Base-by-base conservation (phyloP, 2,888 invertebrate species). In the Diadromus collaris region DNA sequence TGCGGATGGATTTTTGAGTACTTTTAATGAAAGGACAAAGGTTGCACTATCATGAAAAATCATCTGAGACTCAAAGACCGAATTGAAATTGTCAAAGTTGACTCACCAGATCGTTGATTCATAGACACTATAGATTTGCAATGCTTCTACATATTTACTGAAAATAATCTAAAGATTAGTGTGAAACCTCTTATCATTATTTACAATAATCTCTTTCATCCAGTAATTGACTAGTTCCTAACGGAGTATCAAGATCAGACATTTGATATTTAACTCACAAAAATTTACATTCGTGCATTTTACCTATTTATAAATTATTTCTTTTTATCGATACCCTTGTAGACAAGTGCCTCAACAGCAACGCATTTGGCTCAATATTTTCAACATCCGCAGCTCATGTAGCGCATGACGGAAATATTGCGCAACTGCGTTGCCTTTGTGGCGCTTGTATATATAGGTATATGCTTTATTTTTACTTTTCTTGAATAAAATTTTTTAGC, bases 1-100 rank as follows among this genome's bases (percentile, higher is more conserved):
- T 21, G 6, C 10, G 4, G 29, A 29, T n/a, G 3, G 21, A 29
- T 19, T 48, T 58, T 16, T 27, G 32, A 9, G 65, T 46, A 38
- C 64, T 65, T 41, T 65, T 32, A 34, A 64, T 56, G 63, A 68
- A 72, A 44, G 67, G 21, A 73, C 56, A 48, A 46, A 58, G 41
- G 1, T 32, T 46, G 63, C 46, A 69, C 32, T 63, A 48, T 54
- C 69, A 48, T 41, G 29, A 38, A 73, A 69, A 73, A 38, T n/a
- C 5, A 5, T 27, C 2, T 19, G 9, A 32, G 19, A 1, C 24
- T 71, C 16, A 48, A 16, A 29, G 5, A 32, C 32, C 34, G 10
- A 16, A 46, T 13, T 48, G 5, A 48, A 34, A 21, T 10, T 24
- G 2, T 13, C 73, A 48, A 24, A 34, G 46, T 6, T 29, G 54